A percentile compares a stretch with the other conserved stretches of the same genome.
These are phyloP conservation scores for Pristionchus fissidentatus DNA, from an alignment of 2,888 invertebrate genomes.

Conservation along the genomic window DNA sequence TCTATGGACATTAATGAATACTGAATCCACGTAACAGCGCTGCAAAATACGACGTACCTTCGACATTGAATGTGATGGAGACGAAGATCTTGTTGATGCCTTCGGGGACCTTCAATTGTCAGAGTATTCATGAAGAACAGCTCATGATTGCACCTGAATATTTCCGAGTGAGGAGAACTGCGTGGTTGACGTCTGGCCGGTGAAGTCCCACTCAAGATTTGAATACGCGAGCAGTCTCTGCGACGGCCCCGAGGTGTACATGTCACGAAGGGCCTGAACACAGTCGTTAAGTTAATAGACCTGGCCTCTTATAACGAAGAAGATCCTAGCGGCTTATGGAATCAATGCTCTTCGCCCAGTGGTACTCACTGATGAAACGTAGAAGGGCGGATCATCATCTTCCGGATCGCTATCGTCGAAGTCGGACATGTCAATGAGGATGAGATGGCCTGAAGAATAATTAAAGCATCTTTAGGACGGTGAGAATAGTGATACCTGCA, in stretches of 20 bases:
- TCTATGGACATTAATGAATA: too few relatives aligned
- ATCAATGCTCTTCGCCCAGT: too few relatives aligned
- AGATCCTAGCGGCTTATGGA: background rate
- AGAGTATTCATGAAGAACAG: background rate
- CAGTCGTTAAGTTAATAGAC: too few relatives aligned
- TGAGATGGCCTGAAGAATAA: slow-evolving; percentile 3
- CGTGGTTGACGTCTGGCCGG: background rate
- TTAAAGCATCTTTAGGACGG: too few relatives aligned
- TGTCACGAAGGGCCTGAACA: background rate
- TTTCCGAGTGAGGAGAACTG: background rate
- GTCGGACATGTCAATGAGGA: background rate
- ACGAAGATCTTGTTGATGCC: background rate
- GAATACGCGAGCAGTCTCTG: slow-evolving; percentile 34
- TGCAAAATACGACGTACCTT: background rate
- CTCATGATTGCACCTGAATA: background rate
- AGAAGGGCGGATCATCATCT: background rate
- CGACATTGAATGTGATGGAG: background rate
- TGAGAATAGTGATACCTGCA: background rate
- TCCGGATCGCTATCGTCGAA: background rate
- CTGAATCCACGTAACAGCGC: accelerated
- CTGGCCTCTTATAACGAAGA: background rate
- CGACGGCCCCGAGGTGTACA: background rate
- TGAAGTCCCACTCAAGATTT: background rate
- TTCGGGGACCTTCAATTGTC: background rate
- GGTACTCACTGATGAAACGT: background rate